A percentile compares a stretch with the other conserved stretches of the same genome.
Evolutionary conservation across 2,113 vertebrate species (phyloP).

Genomic region (Rhipidura dahli): DNA sequence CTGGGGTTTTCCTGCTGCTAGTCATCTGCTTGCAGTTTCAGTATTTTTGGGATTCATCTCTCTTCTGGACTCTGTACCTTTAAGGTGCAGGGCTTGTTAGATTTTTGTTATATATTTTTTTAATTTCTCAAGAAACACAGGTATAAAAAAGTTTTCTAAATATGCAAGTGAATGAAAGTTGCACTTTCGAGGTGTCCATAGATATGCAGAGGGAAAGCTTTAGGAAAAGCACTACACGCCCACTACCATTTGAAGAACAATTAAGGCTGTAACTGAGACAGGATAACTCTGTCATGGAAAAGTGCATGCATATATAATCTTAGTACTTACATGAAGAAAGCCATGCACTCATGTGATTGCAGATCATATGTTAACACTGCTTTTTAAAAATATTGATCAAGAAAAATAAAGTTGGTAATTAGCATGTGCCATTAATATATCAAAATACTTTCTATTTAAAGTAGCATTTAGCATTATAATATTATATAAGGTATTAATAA

Average conservation of each 20-base stretch:
- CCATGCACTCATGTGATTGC: neutral
- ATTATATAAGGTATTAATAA: no score
- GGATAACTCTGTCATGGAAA: neutral
- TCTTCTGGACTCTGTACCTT: neutral
- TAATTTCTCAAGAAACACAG: neutral
- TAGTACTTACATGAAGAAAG: neutral
- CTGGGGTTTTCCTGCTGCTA: neutral
- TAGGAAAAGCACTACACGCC: neutral
- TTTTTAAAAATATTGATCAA: neutral
- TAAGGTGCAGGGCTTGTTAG: neutral
- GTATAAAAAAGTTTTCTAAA: neutral
- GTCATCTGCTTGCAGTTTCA: neutral
- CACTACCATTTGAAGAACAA: neutral
- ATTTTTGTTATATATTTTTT: neutral
- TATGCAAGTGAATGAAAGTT: neutral
- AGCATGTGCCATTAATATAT: neutral
- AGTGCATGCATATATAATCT: neutral
- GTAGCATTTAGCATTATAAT: neutral
- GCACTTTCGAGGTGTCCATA: neutral
- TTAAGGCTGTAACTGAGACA: neutral
- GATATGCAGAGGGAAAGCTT: neutral
- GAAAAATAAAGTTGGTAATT: neutral
- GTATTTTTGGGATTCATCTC: neutral
- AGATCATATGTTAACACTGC: neutral
- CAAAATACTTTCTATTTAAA: neutral